Evolutionary conservation across 2,888 invertebrate genomes (phyloP), one percentile per base, ranked within the genome.

Genomic region (Eupithecia exiguata): DNA sequence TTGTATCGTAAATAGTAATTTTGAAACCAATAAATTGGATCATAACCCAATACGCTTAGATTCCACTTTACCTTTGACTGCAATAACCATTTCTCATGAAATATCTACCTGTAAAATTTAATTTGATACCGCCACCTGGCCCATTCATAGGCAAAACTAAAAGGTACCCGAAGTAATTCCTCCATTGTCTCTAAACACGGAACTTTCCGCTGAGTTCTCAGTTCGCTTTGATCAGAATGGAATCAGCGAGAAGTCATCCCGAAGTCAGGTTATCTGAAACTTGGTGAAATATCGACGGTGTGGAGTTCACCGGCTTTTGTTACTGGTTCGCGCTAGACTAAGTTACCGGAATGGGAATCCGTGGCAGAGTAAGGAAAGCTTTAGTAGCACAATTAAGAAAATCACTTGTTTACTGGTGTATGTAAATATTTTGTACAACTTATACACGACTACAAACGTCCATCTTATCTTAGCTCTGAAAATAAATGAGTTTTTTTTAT

Each of bases 271-370:
- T 91, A 91, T 90, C 88, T 84, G 84, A 81, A 88, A 89, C 87
- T 90, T 89, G 74, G 84, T 81, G 85, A 89, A 89, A 89, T 90
- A 89, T 89, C 84, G 84, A 81, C 80, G 73, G 81, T 77, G 81
- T 80, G 82, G 83, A 89, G 86, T 90, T 89, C 80, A 80, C 82
- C 79, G 76, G 83, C 84, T 89, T 86, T 90, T 88, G 88, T 90
- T 87, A 83, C 80, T 77, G 78, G 79, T 79, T 71, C 69, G 10
- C 67, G 70, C 67, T 81, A 82, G 81, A 0, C 61, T 63, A 69
- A 75, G 67, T 68, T 75, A 1, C 46, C 66, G 66, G 72, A 53
- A 70, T 68, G 1, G n/a, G 63, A 68, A 75, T 72, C 72, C 68
- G 69, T 71, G 68, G 63, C 68, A 70, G 78, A 81, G 82, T 74